Evolutionary conservation across 2,797 vertebrate genomes (phyloP), one percentile per base, ranked within the genome.

Genomic region (Sebastes kiyomatsui): DNA sequence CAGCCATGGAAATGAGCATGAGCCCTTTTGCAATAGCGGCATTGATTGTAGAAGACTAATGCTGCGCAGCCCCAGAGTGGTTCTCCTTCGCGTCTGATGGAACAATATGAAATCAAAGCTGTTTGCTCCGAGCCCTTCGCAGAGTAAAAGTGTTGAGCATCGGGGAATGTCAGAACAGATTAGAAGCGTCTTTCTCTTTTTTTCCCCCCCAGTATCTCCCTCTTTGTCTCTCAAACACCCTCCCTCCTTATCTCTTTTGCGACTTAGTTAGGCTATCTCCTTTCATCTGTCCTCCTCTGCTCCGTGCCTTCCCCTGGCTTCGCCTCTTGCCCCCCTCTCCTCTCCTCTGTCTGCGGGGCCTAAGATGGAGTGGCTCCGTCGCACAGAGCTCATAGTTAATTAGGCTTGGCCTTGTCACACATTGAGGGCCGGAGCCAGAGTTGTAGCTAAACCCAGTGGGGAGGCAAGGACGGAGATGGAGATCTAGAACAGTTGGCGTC

Each of bases 31-130:
- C 23, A 71, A 62, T 75, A 75, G 67, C 58, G 5, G 85, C 54
- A 77, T 78, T 83, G 72, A 86, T 84, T 80, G 84, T 42, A 35
- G 80, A 83, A 74, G 84, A 59, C 83, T 69, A 89, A 88, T 80
- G 81, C 85, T 27, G 76, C 12, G 49, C 75, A 76, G 81, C 78
- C 61, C 73, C 79, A 38, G 78, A 90, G 85, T 85, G 72, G 30
- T 83, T 87, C 88, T 88, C 89, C 74, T 86, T 87, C 71, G 38
- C 55, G 77, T 91, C 86, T 90, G 84, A 80, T 88, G 79, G 88
- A 94, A 94, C 88, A 90, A 91, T 93, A 84, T 85, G 82, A 92
- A 94, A 94, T 94, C 90, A 92, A 94, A 93, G 86, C 88, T 33
- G 67, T 69, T 77, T 38, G 89, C 90, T 90, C 65, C 1, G 28